Evolutionary conservation across 2,888 invertebrate species (phyloP).

Genomic region (Campopleginae sp.): DNA sequence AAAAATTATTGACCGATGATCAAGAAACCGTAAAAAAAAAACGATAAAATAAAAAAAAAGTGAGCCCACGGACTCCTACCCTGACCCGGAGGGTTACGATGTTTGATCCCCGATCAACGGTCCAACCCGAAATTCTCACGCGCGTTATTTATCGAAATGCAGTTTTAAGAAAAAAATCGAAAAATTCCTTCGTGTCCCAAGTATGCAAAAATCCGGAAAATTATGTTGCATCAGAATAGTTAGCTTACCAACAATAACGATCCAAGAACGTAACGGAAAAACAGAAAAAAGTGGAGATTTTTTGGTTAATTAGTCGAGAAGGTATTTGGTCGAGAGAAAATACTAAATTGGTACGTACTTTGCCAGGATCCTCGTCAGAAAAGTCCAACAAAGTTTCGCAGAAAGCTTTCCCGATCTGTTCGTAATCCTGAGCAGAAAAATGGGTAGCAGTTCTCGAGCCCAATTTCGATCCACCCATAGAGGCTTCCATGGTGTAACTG

Average conservation of each 20-base stretch:
- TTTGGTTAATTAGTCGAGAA: neutral
- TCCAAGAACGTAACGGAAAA: constrained; percentile 26
- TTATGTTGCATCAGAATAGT: neutral
- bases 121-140: neutral
- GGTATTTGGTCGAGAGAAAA: neutral
- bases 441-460: constrained; percentile 93
- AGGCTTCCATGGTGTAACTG: constrained; percentile 98
- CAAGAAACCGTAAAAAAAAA: too few relatives aligned
- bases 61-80: too few relatives aligned
- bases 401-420: constrained; percentile 94
- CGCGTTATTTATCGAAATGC: too few relatives aligned
- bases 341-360: constrained; percentile 85
- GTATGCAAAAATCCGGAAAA: neutral
- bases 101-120: neutral
- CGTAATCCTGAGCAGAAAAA: constrained; percentile 92
- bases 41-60: too few relatives aligned
- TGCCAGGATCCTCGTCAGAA: constrained; percentile 93
- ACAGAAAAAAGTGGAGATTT: constrained; percentile 17
- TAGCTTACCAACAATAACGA: constrained; percentile 56
- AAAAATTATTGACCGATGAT: too few relatives aligned
- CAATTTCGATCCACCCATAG: constrained; percentile 95
- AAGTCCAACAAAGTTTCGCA: constrained; percentile 97
- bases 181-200: too few relatives aligned
- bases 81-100: neutral
- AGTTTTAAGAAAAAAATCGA: too few relatives aligned